These are phyloP conservation scores for Gasteruption jaculator DNA, from an alignment of 2,888 invertebrate species.

Conservation along the genomic window DNA sequence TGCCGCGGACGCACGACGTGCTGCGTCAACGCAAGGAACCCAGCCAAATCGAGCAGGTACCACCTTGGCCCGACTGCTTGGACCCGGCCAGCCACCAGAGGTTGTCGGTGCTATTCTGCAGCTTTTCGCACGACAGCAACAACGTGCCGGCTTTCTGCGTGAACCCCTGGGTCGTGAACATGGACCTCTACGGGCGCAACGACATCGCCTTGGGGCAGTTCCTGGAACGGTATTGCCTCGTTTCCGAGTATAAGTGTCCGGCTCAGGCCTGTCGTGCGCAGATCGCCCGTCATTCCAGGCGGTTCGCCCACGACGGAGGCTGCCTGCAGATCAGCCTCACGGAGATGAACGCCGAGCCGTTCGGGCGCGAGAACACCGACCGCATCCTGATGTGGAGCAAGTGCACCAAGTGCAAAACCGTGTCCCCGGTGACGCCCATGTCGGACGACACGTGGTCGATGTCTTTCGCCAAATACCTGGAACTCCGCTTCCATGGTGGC, in stretches of 20 bases:
- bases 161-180: constrained; percentile 84
- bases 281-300: constrained; percentile 45
- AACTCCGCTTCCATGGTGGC: constrained; percentile 75
- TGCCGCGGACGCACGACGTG: constrained; percentile 34
- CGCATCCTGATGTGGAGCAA: constrained; percentile 79
- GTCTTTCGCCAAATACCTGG: constrained; percentile 88
- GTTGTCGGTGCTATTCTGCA: constrained; percentile 84
- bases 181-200: constrained; percentile 93
- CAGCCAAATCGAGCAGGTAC: constrained; percentile 8
- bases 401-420: constrained; percentile 66
- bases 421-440: constrained; percentile 73
- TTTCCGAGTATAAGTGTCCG: constrained; percentile 78
- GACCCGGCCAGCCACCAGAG: constrained; percentile 81
- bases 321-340: constrained; percentile 73
- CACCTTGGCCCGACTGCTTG: constrained; percentile 60
- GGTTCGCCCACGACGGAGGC: constrained; percentile 85
- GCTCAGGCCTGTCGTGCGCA: constrained; percentile 50
- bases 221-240: constrained; percentile 88
- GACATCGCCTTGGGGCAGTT: constrained; percentile 95
- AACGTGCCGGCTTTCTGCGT: constrained; percentile 87
- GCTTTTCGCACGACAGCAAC: constrained; percentile 67
- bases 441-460: constrained; percentile 75
- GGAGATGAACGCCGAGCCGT: constrained; percentile 53
- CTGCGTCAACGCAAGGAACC: constrained; percentile 21
- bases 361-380: constrained; percentile 52